Evolutionary conservation across 2,888 invertebrate species (phyloP), one percentile per base, ranked within the genome.

Genomic region (Psylliodes chrysocephalus): DNA sequence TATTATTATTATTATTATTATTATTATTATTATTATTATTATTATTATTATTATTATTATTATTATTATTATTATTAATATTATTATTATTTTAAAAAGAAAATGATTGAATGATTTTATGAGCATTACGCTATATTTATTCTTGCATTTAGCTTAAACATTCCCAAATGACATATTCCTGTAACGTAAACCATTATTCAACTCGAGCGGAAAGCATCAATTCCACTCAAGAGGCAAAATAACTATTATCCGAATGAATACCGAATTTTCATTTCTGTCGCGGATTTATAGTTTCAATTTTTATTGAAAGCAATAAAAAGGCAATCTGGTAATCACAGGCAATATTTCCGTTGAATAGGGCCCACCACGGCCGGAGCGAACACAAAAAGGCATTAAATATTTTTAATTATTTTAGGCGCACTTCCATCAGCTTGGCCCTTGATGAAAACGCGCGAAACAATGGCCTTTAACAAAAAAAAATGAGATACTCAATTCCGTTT

Each of bases 381-480:
- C 55, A 66, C 62, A 67, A 64, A 64, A 46, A 53, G 57, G 63
- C 57, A 63, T 64, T 66, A 64, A 62, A 67, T 67, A 65, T 70
- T 71, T 72, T 71, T 69, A 73, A 72, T 72, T 71, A 72, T 69
- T 69, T 63, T 61, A 63, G 61, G 59, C 47, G 63, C 61, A 12
- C 49, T 4, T 12, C 49, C 30, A 30, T 19, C 44, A 63, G 62
- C 60, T 28, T 49, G 14, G 62, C 68, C 53, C 44, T 56, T 62
- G 60, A 63, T 62, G 60, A 47, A 66, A 66, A 62, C 64, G 55
- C 73, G 75, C 75, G 74, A 78, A 79, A 80, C 79, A 80, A 79
- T 78, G 73, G 73, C 74, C 66, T 72, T 68, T 74, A 74, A 74
- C 76, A 76, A 78, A 78, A 77, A 77, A 77, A 75, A 77, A 78